Conservation (phyloP, 92 coral and sea anemone genomes). For the Zoanthus solanderi region DNA sequence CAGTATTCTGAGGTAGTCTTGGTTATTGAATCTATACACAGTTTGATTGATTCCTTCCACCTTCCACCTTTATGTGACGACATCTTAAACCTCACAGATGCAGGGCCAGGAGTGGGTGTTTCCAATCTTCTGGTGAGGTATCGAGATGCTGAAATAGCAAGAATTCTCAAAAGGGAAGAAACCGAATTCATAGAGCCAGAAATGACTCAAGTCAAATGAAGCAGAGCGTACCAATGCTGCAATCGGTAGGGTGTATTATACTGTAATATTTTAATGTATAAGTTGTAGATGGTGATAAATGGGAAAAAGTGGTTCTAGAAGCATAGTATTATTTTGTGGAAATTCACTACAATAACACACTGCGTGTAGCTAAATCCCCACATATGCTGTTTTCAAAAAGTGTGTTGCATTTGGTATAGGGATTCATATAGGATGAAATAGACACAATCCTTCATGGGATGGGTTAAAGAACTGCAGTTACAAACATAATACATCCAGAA, state of each 20-base stretch:
- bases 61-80: conserved; percentile 53
- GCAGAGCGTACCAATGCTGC: conserved; percentile 59
- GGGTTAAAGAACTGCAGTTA: no score
- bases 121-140: conserved; percentile 56
- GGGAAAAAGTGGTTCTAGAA: neutral
- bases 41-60: conserved; percentile 26
- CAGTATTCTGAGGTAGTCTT: conserved; percentile 33
- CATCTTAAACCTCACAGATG: conserved; percentile 55
- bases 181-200: conserved; percentile 59
- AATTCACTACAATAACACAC: no score
- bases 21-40: conserved; percentile 34
- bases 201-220: conserved; percentile 64
- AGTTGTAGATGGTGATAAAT: neutral
- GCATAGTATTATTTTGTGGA: no score
- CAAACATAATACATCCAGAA: no score
- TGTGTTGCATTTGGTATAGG: no score
- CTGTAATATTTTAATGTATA: no score
- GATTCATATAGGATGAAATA: no score
- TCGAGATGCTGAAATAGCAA: conserved; percentile 60
- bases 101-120: conserved; percentile 62
- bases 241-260: conserved; percentile 33
- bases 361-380: no score
- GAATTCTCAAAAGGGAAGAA: conserved; percentile 33
- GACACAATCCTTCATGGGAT: no score
- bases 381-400: no score